Evolutionary conservation across 2,888 invertebrate genomes (phyloP).

Genomic region (Campoletis raptor): DNA sequence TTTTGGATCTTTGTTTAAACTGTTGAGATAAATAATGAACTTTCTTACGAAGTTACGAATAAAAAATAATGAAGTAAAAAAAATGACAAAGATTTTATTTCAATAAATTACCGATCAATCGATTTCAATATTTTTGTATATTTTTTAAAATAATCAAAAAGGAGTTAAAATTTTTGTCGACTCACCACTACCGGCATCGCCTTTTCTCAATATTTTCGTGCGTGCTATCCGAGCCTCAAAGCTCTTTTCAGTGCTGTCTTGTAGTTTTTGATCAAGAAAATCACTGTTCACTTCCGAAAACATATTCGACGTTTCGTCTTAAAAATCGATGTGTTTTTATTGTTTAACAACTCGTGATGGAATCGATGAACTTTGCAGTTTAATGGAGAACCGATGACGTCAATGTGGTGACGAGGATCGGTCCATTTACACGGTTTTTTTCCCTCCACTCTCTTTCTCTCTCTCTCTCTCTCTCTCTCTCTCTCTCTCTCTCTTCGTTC

Average conservation of each 20-base stretch:
- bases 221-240: constrained; percentile 73
- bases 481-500: constrained; percentile 24
- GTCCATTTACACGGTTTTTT: constrained; percentile 62
- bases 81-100: no score
- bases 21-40: background rate
- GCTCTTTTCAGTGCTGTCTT: constrained; percentile 72
- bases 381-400: constrained; percentile 70
- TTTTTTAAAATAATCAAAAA: background rate
- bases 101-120: no score
- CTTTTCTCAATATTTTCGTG: constrained; percentile 70
- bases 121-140: no score
- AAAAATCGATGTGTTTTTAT: background rate
- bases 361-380: constrained; percentile 54
- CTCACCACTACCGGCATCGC: constrained; percentile 72
- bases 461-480: no score
- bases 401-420: constrained; percentile 70
- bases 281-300: constrained; percentile 75
- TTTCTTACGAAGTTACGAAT: no score
- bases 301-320: constrained; percentile 69
- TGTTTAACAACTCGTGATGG: constrained; percentile 14
- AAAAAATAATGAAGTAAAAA: no score
- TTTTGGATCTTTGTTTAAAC: no score
- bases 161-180: constrained; percentile 33
- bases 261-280: constrained; percentile 71
- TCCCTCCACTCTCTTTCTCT: background rate